Conservation (phyloP, 2,888 invertebrate genomes). For the Elmis aenea region DNA sequence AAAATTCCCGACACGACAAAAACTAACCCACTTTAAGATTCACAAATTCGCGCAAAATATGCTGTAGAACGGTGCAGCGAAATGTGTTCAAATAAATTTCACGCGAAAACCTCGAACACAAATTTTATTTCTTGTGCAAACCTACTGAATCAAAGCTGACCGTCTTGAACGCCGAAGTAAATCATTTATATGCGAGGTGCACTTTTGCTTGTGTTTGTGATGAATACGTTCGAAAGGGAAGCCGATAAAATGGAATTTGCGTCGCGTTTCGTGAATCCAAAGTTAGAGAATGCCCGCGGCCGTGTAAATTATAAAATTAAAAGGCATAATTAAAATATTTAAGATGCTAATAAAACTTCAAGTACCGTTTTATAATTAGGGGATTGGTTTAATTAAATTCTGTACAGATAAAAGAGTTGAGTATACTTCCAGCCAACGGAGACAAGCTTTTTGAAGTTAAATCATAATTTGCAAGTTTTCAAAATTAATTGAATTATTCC, state of each 20-base stretch:
- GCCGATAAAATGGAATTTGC: constrained; percentile 12
- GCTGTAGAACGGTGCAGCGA: constrained; percentile 14
- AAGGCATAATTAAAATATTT: constrained; percentile 16
- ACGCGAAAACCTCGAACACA: constrained; percentile 18
- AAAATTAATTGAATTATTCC: constrained; percentile 10
- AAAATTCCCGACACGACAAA: too few relatives aligned
- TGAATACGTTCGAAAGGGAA: constrained; percentile 17
- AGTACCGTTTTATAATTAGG: constrained; percentile 13
- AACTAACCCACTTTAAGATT: constrained; percentile 5
- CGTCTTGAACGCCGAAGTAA: constrained; percentile 22
- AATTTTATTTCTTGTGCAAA: constrained; percentile 24
- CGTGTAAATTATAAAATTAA: constrained; percentile 15
- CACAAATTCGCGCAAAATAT: constrained; percentile 15
- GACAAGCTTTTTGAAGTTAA: constrained; percentile 4
- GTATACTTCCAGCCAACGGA: constrained; percentile 8
- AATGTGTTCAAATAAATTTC: constrained; percentile 15
- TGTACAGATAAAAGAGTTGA: constrained; percentile 6
- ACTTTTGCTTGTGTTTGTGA: constrained; percentile 25
- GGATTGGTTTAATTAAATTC: constrained; percentile 13
- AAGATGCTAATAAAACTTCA: constrained; percentile 10
- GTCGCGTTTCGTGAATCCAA: constrained; percentile 5
- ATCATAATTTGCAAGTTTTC: constrained; percentile 7
- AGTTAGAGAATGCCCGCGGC: constrained; percentile 6
- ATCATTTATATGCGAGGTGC: constrained; percentile 27
- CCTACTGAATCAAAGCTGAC: constrained; percentile 23